Conservation (phyloP, 2,113 vertebrate genomes). For the Laticauda laticaudata region DNA sequence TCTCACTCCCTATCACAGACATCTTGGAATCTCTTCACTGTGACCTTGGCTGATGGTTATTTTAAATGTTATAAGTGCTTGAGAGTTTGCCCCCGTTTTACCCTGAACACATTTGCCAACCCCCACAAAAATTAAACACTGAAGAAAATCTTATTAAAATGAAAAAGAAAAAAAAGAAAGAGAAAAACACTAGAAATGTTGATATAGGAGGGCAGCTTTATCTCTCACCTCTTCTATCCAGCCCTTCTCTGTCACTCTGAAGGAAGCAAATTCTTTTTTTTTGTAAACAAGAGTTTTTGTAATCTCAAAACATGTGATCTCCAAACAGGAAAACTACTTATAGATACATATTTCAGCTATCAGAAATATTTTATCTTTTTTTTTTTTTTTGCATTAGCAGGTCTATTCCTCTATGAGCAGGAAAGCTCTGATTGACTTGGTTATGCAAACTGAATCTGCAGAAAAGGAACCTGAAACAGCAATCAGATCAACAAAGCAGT, state of each 20-base stretch:
- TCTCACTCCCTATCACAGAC: not conserved
- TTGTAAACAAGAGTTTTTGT: constrained; percentile 43
- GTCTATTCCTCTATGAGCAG: constrained; percentile 64
- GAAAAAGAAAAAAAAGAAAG: not conserved
- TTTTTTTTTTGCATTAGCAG: constrained; percentile 55
- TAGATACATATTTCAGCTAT: constrained; percentile 2
- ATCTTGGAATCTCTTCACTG: not conserved
- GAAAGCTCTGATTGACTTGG: constrained; percentile 62
- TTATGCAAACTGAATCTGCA: constrained; percentile 70
- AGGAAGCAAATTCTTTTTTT: constrained; percentile 41
- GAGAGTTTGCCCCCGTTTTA: not conserved
- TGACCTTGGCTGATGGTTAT: not conserved
- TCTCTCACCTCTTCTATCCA: not conserved
- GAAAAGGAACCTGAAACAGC: constrained; percentile 56
- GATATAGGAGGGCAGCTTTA: not conserved
- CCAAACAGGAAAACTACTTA: constrained; percentile 43
- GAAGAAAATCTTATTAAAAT: not conserved
- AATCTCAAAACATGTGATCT: constrained; percentile 51
- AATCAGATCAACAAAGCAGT: constrained; percentile 9
- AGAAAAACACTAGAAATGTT: not conserved
- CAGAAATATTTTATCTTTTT: constrained; percentile 17
- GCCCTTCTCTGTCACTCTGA: not conserved
- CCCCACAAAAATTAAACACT: not conserved
- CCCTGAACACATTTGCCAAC: not conserved
- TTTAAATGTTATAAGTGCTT: not conserved